Evolutionary conservation across 30 jellyfish, hydroid and myxozoan species (phyloP), one percentile per base, ranked within the genome.

Genomic region (Pseudorhiza aurosa): DNA sequence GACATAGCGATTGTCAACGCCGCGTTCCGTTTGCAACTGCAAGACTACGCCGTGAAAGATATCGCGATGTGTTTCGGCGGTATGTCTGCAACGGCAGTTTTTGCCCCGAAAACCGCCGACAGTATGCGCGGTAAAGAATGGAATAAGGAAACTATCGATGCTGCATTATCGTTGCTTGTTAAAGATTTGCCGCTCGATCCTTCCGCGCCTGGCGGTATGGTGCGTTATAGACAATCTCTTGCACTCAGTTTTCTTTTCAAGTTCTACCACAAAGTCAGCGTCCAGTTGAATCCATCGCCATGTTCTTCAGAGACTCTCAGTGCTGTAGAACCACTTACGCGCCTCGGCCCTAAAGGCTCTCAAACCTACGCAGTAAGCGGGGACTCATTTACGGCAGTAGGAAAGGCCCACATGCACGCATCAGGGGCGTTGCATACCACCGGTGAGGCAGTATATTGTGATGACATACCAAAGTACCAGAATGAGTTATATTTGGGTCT

Each of bases 361-460:
- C 83, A 70, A 21, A 17, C 49, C 1, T 70, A 70, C 29, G 4
- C 67, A 18, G 4, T 37, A 17, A 37, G 26, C 49, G 39, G 50
- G 19, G 67, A 17, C 5, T 17, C 67, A 5, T 19, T 19, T 17
- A 19, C 14, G n/a, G 56, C 56, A 42, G 58, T 70, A 2, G 83
- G 83, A 33, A 70, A 35, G 56, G 76, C 87, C 0, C n/a, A 19
- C 12, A 31, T 67, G 56, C 78, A 76, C 46, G 55, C 70, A n/a
- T 76, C 88, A 2, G 88, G 68, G 2, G 51, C 2, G 27, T 12
- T 76, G 37, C 88, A 76, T 25, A 79, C 70, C 17, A 76, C 79
- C 9, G 88, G 88, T 5, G 88, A 76, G 65, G 88, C 88, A 0
- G 79, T 58, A 1, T 76, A 57, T 28, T 76, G 88, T 43, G 88